phyloP scores from a whole-genome alignment of 2,888 invertebrate species.

The Thumatha senex region DNA sequence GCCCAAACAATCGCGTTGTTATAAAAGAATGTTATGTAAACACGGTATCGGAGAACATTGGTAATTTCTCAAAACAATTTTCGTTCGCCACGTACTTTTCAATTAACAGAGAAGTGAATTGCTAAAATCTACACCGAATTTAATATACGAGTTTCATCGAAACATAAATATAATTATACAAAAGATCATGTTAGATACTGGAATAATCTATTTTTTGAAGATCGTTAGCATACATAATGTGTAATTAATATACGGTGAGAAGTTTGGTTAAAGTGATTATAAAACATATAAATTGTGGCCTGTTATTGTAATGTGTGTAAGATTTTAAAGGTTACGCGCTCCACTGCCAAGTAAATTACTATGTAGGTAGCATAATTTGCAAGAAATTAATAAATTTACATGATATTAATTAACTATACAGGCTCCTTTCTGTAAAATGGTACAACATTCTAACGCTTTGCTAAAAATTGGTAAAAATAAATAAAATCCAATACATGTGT shows the following conservation, averaged over 20 bases:
- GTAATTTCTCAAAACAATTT: slow-evolving; percentile 49
- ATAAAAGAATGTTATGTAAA: slow-evolving; percentile 65
- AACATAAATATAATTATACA: slow-evolving; percentile 9
- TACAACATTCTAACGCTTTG: background rate
- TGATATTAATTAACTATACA: slow-evolving; percentile 6
- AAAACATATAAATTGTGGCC: background rate
- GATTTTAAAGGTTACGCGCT: slow-evolving; percentile 3
- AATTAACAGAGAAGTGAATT: slow-evolving; percentile 22
- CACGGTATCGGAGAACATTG: slow-evolving; percentile 45
- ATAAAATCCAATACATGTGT: background rate
- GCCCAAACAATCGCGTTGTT: slow-evolving; percentile 64
- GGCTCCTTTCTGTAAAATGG: background rate
- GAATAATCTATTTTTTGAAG: slow-evolving; percentile 8
- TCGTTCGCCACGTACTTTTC: slow-evolving; percentile 23
- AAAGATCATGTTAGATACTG: slow-evolving; percentile 2
- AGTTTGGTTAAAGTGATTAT: slow-evolving; percentile 1
- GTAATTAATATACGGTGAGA: slow-evolving; percentile 16
- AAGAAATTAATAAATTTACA: slow-evolving; percentile 20
- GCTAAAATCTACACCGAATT: slow-evolving; percentile 9
- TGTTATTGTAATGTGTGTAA: slow-evolving; percentile 8
- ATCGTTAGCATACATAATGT: slow-evolving; percentile 10
- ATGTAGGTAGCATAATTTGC: slow-evolving; percentile 7
- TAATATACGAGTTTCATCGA: slow-evolving; percentile 13
- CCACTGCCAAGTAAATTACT: background rate
- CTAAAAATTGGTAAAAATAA: background rate